phyloP scores from a whole-genome alignment of 1,140 invertebrate species.

The Drosophila repleta region DNA sequence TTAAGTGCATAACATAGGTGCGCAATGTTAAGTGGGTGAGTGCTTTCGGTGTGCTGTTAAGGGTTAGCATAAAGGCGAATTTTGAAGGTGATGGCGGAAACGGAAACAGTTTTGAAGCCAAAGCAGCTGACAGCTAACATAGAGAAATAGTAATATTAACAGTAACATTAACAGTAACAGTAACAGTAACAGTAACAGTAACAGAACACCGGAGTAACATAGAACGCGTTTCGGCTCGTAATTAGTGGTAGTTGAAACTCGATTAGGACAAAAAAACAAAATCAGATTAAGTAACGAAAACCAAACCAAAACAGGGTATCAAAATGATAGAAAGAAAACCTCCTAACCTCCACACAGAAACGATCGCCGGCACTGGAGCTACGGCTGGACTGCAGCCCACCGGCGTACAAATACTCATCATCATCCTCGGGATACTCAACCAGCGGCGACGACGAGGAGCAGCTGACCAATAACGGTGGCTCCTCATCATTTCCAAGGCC shows the following conservation, averaged over 20 bases:
- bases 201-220: conserved; percentile 16
- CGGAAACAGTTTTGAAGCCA: conserved; percentile 1
- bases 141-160: conserved; percentile 10
- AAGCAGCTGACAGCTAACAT: conserved; percentile 9
- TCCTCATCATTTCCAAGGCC: conserved; percentile 68
- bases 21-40: background rate
- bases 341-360: conserved; percentile 84
- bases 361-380: conserved; percentile 78
- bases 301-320: conserved; percentile 51
- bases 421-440: conserved; percentile 89
- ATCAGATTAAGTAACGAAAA: conserved; percentile 19
- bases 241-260: background rate
- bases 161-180: conserved; percentile 21
- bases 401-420: conserved; percentile 84
- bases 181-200: conserved; percentile 23
- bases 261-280: conserved; percentile 19
- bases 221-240: background rate
- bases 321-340: conserved; percentile 59
- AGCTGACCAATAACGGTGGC: background rate
- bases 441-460: conserved; percentile 66
- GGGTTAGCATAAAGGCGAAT: conserved; percentile 6
- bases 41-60: conserved; percentile 2
- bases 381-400: conserved; percentile 59
- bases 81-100: background rate
- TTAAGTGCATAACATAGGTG: conserved; percentile 4